phyloP scores from a whole-genome alignment of 2,113 vertebrate genomes.

The Pedetes capensis region DNA sequence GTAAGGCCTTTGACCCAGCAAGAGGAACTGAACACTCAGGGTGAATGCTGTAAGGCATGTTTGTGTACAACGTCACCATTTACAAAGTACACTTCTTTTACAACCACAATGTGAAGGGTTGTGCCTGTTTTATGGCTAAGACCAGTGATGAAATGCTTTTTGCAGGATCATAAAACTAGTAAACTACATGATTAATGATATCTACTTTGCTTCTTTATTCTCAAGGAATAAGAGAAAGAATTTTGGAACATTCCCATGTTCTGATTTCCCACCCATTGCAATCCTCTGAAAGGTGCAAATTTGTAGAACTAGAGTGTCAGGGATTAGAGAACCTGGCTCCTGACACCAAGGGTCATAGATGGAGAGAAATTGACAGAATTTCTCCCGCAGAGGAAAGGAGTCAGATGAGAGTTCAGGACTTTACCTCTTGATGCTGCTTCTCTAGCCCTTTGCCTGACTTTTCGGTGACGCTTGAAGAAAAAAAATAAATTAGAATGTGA shows the following conservation, averaged over 20 bases:
- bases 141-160: background rate
- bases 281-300: background rate
- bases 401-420: background rate
- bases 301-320: background rate
- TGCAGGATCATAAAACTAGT: background rate
- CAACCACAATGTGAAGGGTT: background rate
- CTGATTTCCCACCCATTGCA: background rate
- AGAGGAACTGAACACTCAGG: background rate
- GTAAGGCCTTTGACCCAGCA: background rate
- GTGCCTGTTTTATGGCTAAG: background rate
- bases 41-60: background rate
- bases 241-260: background rate
- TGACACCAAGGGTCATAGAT: background rate
- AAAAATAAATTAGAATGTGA: constrained; percentile 39
- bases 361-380: no score
- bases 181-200: background rate
- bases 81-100: background rate
- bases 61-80: background rate
- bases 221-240: background rate
- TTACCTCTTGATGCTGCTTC: constrained; percentile 58
- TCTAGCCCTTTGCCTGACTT: constrained; percentile 34
- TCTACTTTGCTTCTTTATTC: background rate
- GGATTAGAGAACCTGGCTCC: background rate
- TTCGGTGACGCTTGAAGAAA: constrained; percentile 66
- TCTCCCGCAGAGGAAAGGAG: background rate